These are phyloP conservation scores for Calameuta filiformis DNA, from an alignment of 2,888 invertebrate genomes.

Conservation along the genomic window DNA sequence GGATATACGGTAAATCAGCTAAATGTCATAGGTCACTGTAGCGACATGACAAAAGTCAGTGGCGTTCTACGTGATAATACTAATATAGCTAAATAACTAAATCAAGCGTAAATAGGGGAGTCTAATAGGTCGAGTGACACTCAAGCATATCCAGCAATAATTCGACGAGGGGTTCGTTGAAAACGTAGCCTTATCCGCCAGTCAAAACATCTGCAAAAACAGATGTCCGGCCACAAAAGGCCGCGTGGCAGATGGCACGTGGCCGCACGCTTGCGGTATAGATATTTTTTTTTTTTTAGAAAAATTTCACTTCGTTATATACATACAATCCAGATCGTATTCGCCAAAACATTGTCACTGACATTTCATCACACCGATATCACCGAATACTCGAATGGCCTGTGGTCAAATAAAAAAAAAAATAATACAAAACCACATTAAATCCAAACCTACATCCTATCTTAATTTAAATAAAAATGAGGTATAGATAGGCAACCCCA, in stretches of 20 bases:
- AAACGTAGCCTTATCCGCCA: background rate
- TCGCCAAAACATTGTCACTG: background rate
- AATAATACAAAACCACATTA: background rate
- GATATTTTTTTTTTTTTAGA: background rate
- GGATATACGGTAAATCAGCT: background rate
- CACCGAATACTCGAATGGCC: background rate
- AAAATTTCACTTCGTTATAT: background rate
- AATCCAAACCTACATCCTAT: background rate
- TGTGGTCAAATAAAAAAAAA: background rate
- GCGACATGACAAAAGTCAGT: background rate
- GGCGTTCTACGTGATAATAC: background rate
- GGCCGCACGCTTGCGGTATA: background rate
- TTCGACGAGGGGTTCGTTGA: background rate
- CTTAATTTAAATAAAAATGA: background rate
- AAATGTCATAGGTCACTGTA: background rate
- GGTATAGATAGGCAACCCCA: background rate
- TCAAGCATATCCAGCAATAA: background rate
- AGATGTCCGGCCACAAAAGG: constrained; percentile 33
- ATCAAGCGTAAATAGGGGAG: background rate
- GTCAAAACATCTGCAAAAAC: constrained; percentile 41
- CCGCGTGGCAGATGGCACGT: constrained; percentile 33
- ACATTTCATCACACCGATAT: background rate
- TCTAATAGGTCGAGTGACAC: background rate
- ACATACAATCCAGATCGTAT: background rate
- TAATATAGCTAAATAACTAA: background rate